Evolutionary conservation across 2,113 vertebrate species (phyloP), one percentile per base, ranked within the genome.

Genomic region (Motacilla alba): DNA sequence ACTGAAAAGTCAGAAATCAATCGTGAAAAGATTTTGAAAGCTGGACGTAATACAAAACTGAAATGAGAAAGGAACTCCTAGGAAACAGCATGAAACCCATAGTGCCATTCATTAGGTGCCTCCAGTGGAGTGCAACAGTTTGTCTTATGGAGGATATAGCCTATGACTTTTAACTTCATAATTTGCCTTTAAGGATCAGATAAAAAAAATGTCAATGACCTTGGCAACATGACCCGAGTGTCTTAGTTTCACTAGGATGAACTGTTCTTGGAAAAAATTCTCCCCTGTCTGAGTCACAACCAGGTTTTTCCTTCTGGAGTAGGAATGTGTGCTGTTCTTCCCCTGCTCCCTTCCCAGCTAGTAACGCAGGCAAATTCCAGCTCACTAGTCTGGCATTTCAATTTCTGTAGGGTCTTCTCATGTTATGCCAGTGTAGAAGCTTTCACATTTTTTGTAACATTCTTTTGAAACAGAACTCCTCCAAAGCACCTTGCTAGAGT

Each of bases 251-350:
- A 96, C 87, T 96, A 93, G 96, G 96, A 98, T 97, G 97, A 97
- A 97, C 97, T 97, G 97, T 97, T 94, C 94, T 93, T 81, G 97
- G 98, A 97, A 97, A 97, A 95, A 96, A 96, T 85, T 97, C 69
- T 96, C 79, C 94, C 64, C 56, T 73, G 46, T 92, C 90, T 98
- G 98, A 97, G 89, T 98, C 97, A 98, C 79, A 46, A 81, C 17
- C 66, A 95, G 91, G 88, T 97, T 97, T 97, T 98, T 97, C 94
- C 90, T 98, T 96, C 89, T 95, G 84, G 78, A 97, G 93, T 68
- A 96, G 87, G 81, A 97, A 97, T 97, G 95, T 96, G 89, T 95
- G 81, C 93, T 97, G 82, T 86, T 85, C 74, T 93, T 94, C 89
- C 26, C 56, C 75, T 96, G 94, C 84, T 96, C 83, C 78, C 17